Evolutionary conservation across 2,888 invertebrate species (phyloP).

Genomic region (Lydus trimaculatus): DNA sequence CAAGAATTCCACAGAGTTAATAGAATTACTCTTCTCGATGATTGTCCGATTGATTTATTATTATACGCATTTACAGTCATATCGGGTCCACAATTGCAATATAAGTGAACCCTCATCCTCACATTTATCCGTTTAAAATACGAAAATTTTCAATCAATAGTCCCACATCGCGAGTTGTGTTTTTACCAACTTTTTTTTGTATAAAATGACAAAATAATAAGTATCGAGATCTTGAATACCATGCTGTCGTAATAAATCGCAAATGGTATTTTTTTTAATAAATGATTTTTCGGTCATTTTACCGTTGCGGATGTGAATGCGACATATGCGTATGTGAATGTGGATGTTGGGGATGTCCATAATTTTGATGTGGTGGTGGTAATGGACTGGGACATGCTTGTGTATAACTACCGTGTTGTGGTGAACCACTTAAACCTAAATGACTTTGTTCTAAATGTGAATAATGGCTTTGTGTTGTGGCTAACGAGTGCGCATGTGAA

Average conservation of each 20-base stretch:
- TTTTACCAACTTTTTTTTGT: too few species aligned
- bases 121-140: neutral
- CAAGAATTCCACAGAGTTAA: neutral
- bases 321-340: slow-evolving; percentile 75
- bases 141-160: neutral
- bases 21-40: too few species aligned
- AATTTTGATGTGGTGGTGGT: slow-evolving; percentile 66
- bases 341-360: slow-evolving; percentile 75
- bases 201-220: too few species aligned
- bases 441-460: slow-evolving; percentile 58
- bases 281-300: slow-evolving; percentile 57
- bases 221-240: too few species aligned
- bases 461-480: slow-evolving; percentile 57
- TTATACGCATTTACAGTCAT: neutral
- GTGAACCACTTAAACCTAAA: slow-evolving; percentile 59
- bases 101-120: neutral
- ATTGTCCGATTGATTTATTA: slow-evolving; percentile 1
- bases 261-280: too few species aligned
- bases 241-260: too few species aligned
- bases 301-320: slow-evolving; percentile 83
- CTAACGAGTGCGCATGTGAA: slow-evolving; percentile 69
- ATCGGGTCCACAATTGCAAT: neutral
- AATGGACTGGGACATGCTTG: slow-evolving; percentile 78
- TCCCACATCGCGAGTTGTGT: neutral
- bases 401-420: slow-evolving; percentile 66